Conservation (phyloP, 1,140 invertebrate species). For the Zaprionus ornatus region DNA sequence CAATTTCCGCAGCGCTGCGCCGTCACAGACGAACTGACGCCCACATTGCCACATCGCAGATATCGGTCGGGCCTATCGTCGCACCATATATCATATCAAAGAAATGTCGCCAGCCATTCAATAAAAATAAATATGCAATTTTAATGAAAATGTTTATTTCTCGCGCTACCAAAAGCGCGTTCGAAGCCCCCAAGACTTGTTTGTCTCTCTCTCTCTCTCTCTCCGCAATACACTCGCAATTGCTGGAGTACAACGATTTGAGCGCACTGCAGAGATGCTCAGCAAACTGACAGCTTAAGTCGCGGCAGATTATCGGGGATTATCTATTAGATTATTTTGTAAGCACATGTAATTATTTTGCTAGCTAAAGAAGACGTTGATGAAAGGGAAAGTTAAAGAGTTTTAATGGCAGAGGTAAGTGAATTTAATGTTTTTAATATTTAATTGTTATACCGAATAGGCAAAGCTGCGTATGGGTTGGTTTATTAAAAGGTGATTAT, state of each 20-base stretch:
- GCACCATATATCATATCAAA: constrained; percentile 68
- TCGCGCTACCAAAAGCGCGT: constrained; percentile 65
- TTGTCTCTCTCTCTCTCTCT: no score
- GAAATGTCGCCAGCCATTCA: constrained; percentile 73
- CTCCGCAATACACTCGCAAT: constrained; percentile 46
- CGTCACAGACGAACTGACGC: constrained; percentile 36
- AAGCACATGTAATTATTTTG: constrained; percentile 2
- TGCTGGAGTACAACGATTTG: constrained; percentile 8
- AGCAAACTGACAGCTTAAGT: constrained; percentile 15
- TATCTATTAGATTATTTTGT: constrained; percentile 10
- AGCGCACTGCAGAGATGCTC: constrained; percentile 9
- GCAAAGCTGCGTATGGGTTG: no score
- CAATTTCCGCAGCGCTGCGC: constrained; percentile 58
- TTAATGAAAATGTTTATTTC: constrained; percentile 76
- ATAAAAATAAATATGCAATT: constrained; percentile 68
- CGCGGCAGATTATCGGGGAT: neutral
- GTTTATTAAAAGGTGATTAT: no score
- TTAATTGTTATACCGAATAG: no score
- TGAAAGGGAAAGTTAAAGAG: neutral
- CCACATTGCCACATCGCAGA: constrained; percentile 44
- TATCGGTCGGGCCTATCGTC: constrained; percentile 44
- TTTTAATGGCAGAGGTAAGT: neutral
- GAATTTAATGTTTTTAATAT: neutral
- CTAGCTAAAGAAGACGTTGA: neutral
- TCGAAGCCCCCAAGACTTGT: constrained; percentile 51